Evolutionary conservation across 1,140 invertebrate genomes (phyloP).

Genomic region (Hirudo medicinalis): DNA sequence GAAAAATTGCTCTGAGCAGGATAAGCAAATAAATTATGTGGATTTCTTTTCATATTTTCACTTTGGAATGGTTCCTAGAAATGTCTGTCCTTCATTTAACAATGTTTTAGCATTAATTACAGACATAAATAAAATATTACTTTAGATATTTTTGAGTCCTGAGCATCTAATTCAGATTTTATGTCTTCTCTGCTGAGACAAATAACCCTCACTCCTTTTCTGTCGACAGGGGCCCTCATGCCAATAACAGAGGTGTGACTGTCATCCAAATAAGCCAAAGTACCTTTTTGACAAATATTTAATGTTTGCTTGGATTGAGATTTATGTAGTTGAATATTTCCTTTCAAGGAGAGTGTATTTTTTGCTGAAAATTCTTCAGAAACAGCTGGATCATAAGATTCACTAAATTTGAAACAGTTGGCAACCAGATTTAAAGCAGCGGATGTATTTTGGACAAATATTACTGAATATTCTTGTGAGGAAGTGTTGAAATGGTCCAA

Average conservation of each 20-base stretch:
- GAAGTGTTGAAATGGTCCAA: slow-evolving; percentile 70
- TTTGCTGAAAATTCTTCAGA: background rate
- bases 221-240: slow-evolving; percentile 54
- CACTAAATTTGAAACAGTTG: slow-evolving; percentile 58
- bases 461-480: slow-evolving; percentile 62
- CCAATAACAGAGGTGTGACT: slow-evolving; percentile 90
- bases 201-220: slow-evolving; percentile 28
- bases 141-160: background rate
- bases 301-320: background rate
- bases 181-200: slow-evolving; percentile 25
- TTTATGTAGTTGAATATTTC: background rate
- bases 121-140: too few species aligned
- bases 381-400: background rate
- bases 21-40: slow-evolving; percentile 60
- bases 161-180: slow-evolving; percentile 12
- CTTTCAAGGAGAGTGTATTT: slow-evolving; percentile 2
- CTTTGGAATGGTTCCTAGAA: background rate
- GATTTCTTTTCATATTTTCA: background rate
- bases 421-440: slow-evolving; percentile 65
- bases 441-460: slow-evolving; percentile 83
- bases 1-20: slow-evolving; percentile 89
- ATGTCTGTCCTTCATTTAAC: background rate
- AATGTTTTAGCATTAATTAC: too few species aligned
- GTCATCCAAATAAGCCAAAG: slow-evolving; percentile 68
- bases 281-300: background rate